These are phyloP conservation scores for Trinectes maculatus DNA, from an alignment of 2,113 vertebrate species.

Conservation along the genomic window DNA sequence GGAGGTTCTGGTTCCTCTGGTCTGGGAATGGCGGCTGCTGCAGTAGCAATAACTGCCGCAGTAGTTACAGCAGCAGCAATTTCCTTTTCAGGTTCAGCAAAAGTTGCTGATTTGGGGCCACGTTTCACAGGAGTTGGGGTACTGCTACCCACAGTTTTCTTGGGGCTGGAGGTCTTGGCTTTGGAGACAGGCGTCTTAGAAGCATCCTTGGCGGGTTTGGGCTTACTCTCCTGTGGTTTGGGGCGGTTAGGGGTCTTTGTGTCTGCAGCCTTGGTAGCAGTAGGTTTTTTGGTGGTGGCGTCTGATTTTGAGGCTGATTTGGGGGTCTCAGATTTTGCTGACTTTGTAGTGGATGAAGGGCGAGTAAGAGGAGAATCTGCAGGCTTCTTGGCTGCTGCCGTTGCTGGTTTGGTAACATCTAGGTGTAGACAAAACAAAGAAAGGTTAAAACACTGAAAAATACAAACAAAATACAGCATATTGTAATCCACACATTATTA, in stretches of 20 bases:
- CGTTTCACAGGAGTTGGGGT: constrained; percentile 81
- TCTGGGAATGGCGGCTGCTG: constrained; percentile 33
- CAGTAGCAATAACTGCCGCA: constrained; percentile 44
- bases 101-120: constrained; percentile 65
- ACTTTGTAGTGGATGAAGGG: constrained; percentile 64
- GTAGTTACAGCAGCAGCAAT: constrained; percentile 40
- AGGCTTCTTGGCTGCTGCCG: constrained; percentile 73
- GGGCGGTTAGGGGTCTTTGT: constrained; percentile 70
- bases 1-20: constrained; percentile 37
- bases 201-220: constrained; percentile 62
- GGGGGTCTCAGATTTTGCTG: constrained; percentile 73
- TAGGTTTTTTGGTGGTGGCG: constrained; percentile 65
- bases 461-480: not conserved
- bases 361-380: constrained; percentile 70
- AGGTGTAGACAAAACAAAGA: constrained; percentile 19
- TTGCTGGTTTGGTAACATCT: constrained; percentile 79
- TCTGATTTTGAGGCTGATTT: constrained; percentile 73
- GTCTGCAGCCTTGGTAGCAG: constrained; percentile 63
- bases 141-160: constrained; percentile 80
- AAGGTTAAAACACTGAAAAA: not conserved
- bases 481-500: not conserved
- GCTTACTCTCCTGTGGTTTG: constrained; percentile 75
- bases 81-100: constrained; percentile 48
- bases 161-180: constrained; percentile 76
- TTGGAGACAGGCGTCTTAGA: constrained; percentile 64